These are phyloP conservation scores for Phalacrocorax carbo DNA, from an alignment of 2,113 vertebrate species.

Conservation along the genomic window DNA sequence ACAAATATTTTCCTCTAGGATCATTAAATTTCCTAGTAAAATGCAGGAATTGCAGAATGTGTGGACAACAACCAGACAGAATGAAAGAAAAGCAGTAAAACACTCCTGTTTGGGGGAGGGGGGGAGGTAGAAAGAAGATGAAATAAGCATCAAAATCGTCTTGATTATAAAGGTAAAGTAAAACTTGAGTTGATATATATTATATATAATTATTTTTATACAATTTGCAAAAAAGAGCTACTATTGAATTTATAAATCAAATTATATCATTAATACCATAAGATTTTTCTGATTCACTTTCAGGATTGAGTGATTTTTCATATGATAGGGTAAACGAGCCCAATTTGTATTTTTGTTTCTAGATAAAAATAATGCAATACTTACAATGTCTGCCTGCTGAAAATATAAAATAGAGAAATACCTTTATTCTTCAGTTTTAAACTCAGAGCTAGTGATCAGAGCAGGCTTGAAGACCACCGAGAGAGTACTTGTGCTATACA, in stretches of 20 bases:
- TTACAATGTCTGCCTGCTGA: background rate
- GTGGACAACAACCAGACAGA: background rate
- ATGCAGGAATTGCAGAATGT: background rate
- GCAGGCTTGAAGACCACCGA: background rate
- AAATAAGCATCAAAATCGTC: background rate
- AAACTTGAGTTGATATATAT: background rate
- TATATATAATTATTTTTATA: background rate
- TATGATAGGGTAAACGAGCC: background rate
- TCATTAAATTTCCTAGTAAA: background rate
- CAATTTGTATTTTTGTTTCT: background rate
- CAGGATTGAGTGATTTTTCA: background rate
- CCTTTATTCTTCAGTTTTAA: background rate
- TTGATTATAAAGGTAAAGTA: background rate
- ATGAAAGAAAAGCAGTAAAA: background rate
- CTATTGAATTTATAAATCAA: background rate
- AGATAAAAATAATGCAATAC: background rate
- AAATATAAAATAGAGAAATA: background rate
- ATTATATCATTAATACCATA: background rate
- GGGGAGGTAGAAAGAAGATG: background rate
- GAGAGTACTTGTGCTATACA: background rate
- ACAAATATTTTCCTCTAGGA: background rate
- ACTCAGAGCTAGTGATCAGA: background rate
- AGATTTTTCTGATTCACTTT: background rate
- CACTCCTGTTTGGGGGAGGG: background rate
- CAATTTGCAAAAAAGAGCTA: background rate